Conservation (phyloP, 2,888 invertebrate species). For the Arrhopalites spinosus region DNA sequence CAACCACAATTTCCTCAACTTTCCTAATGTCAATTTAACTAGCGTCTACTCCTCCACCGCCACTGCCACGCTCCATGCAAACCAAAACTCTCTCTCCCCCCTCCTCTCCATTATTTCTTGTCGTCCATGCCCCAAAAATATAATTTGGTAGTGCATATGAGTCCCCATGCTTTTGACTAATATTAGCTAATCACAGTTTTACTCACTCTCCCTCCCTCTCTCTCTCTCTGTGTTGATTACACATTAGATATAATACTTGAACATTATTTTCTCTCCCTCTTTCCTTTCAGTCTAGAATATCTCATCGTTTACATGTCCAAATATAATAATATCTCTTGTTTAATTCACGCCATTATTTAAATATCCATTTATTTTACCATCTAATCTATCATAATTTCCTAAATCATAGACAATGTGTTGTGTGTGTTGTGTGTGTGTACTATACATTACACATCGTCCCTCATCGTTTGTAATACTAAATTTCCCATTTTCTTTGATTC, state of each 20-base stretch:
- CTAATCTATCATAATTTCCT: no score
- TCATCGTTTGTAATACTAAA: no score
- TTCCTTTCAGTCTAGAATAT: no score
- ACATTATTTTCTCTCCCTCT: no score
- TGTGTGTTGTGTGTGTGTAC: no score
- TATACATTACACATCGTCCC: no score
- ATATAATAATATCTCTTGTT: no score
- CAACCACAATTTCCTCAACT: constrained; percentile 33
- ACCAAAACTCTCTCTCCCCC: neutral
- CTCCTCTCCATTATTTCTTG: neutral
- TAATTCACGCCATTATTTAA: no score
- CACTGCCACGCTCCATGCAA: neutral
- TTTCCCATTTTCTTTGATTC: no score
- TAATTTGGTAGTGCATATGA: neutral
- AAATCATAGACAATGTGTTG: no score
- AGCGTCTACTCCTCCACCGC: neutral
- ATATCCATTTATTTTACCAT: no score
- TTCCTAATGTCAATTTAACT: constrained; percentile 32
- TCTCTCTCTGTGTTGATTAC: neutral
- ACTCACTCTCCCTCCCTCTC: neutral
- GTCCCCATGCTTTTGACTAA: constrained; percentile 7
- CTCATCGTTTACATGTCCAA: no score
- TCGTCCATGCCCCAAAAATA: neutral
- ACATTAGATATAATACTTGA: neutral
- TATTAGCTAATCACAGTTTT: constrained; percentile 22